Percentiles rank a stretch among this genome's conserved stretches.
Conservation (phyloP, 2,797 vertebrate genomes). For the Bufotes viridis region DNA sequence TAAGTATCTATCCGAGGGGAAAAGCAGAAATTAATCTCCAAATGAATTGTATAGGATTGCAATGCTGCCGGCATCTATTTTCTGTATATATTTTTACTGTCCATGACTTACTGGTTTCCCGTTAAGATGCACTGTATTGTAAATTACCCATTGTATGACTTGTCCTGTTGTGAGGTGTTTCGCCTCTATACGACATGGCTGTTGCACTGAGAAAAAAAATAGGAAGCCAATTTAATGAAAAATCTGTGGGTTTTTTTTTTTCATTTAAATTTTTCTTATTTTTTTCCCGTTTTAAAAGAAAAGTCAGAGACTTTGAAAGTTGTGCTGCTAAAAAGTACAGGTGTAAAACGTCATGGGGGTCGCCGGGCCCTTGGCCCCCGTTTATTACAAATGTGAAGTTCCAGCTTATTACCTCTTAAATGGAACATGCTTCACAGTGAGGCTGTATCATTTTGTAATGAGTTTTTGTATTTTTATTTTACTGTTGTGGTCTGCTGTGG, state of each 20-base stretch:
- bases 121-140: slow-evolving; percentile 72
- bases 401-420: slow-evolving; percentile 85
- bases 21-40: background rate
- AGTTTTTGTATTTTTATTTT: slow-evolving; percentile 85
- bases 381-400: slow-evolving; percentile 80
- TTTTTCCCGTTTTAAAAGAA: slow-evolving; percentile 61
- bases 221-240: slow-evolving; percentile 66
- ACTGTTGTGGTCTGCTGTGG: slow-evolving; percentile 80
- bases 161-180: slow-evolving; percentile 68
- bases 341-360: slow-evolving; percentile 73
- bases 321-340: slow-evolving; percentile 75
- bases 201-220: slow-evolving; percentile 82
- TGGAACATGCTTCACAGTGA: slow-evolving; percentile 90
- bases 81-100: slow-evolving; percentile 56
- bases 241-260: slow-evolving; percentile 46
- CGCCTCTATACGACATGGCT: slow-evolving; percentile 77
- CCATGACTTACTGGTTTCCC: slow-evolving; percentile 44
- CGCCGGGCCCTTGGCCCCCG: slow-evolving; percentile 76
- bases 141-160: slow-evolving; percentile 76
- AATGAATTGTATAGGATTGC: slow-evolving; percentile 37
- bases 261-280: slow-evolving; percentile 56
- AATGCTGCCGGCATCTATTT: slow-evolving; percentile 43
- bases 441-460: slow-evolving; percentile 96
- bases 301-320: slow-evolving; percentile 74
- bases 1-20: background rate